phyloP scores from a whole-genome alignment of 2,888 invertebrate genomes.

The Troides oblongomaculatus region DNA sequence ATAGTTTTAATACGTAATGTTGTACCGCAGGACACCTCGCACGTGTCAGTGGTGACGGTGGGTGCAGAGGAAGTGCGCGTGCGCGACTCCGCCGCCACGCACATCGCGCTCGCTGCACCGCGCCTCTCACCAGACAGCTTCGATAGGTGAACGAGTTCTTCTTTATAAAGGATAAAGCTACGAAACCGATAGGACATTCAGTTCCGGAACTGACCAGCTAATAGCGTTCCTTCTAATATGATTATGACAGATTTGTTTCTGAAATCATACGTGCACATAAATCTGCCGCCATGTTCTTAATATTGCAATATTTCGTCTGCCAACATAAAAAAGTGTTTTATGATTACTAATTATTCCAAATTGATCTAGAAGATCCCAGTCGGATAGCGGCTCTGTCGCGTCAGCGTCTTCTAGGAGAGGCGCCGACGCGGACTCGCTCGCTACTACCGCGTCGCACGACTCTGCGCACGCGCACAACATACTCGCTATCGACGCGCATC shows the following conservation, averaged over 20 bases:
- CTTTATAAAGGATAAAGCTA: too few species aligned
- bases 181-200: too few species aligned
- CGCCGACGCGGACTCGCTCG: constrained; percentile 90
- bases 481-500: constrained; percentile 34
- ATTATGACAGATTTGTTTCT: too few species aligned
- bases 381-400: constrained; percentile 87
- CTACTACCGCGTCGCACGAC: constrained; percentile 88
- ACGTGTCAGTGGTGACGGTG: constrained; percentile 94
- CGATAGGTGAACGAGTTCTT: constrained; percentile 55
- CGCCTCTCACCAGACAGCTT: constrained; percentile 81
- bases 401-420: constrained; percentile 74
- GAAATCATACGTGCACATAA: too few species aligned
- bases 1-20: too few species aligned
- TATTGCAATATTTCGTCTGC: too few species aligned
- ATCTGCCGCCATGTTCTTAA: too few species aligned
- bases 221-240: too few species aligned
- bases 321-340: too few species aligned
- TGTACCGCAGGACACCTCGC: constrained; percentile 85
- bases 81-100: constrained; percentile 83
- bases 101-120: constrained; percentile 56
- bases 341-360: neutral
- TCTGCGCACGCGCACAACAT: constrained; percentile 58
- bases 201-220: too few species aligned
- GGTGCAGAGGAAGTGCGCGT: constrained; percentile 90
- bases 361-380: constrained; percentile 79